phyloP scores from a whole-genome alignment of 2,113 vertebrate genomes.

The Salminus brasiliensis region DNA sequence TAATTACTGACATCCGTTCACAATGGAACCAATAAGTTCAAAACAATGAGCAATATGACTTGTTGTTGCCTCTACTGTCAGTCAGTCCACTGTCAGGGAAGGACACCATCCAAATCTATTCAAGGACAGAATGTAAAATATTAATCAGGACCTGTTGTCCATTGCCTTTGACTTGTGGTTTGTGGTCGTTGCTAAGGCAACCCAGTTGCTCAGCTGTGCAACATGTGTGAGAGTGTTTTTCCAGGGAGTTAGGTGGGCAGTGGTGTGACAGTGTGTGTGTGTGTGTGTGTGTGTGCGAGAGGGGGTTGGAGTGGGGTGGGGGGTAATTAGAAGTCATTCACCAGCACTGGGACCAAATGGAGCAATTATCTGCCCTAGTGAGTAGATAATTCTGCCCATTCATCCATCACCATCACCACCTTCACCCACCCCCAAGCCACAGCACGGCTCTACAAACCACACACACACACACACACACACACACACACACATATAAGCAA shows the following conservation, averaged over 20 bases:
- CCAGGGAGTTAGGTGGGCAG: constrained; percentile 17
- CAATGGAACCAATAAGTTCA: background rate
- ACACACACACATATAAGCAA: constrained; percentile 1
- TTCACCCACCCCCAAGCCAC: constrained; percentile 64
- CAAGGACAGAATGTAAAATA: constrained; percentile 45
- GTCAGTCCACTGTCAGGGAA: background rate
- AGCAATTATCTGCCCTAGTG: constrained; percentile 84
- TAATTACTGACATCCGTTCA: background rate
- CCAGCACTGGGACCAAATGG: constrained; percentile 83
- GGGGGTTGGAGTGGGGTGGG: constrained; percentile 53
- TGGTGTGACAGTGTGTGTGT: constrained; percentile 6
- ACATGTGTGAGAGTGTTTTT: constrained; percentile 78
- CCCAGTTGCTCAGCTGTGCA: constrained; percentile 72
- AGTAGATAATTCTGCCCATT: constrained; percentile 84
- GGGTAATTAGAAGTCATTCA: constrained; percentile 83
- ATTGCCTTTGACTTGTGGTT: constrained; percentile 57
- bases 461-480: background rate
- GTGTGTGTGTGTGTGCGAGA: constrained; percentile 33
- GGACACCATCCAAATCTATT: background rate
- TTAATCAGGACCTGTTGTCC: constrained; percentile 61
- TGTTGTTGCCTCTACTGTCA: background rate
- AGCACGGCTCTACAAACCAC: constrained; percentile 30
- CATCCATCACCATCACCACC: constrained; percentile 83
- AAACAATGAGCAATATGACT: background rate
- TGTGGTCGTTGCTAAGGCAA: constrained; percentile 65